Conservation (phyloP, 2,797 vertebrate species). For the Sciurus vulgaris region DNA sequence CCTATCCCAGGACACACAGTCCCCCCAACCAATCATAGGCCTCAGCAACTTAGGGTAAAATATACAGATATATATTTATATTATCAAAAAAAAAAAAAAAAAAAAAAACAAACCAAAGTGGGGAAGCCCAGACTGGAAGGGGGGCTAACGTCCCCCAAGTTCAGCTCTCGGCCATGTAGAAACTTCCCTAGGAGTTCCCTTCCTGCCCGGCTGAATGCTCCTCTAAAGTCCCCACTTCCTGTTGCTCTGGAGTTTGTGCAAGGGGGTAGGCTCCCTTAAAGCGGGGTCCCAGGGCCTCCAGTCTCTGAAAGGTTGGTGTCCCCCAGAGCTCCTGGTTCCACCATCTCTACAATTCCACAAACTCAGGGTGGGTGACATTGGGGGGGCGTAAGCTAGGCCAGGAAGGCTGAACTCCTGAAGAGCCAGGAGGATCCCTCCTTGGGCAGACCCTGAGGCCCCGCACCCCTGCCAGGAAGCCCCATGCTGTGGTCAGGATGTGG, state of each 20-base stretch:
- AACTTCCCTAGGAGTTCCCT: conserved; percentile 16
- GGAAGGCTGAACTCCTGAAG: not conserved
- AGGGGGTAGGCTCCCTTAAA: conserved; percentile 69
- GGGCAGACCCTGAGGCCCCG: not conserved
- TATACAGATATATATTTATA: conserved; percentile 84
- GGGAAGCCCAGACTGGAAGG: conserved; percentile 41
- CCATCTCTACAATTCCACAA: conserved; percentile 15
- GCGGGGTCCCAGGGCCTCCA: conserved; percentile 32
- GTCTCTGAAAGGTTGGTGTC: not conserved
- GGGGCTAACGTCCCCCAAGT: not conserved
- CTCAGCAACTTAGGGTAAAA: conserved; percentile 74
- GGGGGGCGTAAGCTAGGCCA: not conserved
- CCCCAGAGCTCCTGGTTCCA: not conserved
- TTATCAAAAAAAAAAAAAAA: conserved; percentile 85
- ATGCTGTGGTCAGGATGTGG: conserved; percentile 38
- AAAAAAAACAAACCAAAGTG: conserved; percentile 81
- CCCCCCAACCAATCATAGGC: conserved; percentile 48
- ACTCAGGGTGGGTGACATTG: not conserved
- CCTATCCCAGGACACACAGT: not conserved
- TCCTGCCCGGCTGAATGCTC: not conserved
- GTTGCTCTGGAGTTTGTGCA: not conserved
- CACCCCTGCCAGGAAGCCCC: not conserved
- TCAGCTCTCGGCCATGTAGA: not conserved
- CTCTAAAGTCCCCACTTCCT: not conserved
- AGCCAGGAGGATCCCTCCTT: not conserved